Conservation (phyloP, 2,797 vertebrate genomes). For the Epinephelus awoara region DNA sequence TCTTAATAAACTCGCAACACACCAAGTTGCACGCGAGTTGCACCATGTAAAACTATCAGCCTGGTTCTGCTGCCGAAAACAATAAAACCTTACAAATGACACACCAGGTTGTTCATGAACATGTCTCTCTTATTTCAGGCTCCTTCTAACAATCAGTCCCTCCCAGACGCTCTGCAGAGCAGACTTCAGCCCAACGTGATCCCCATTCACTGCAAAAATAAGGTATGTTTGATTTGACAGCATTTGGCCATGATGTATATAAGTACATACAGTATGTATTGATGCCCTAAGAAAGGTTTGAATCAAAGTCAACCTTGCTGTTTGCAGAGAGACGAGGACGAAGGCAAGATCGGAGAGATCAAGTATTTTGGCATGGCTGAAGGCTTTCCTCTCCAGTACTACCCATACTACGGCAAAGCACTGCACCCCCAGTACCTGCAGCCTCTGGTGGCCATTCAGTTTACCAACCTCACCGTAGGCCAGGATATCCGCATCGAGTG, state of each 20-base stretch:
- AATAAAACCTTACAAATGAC: neutral
- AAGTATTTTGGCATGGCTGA: slow-evolving; percentile 88
- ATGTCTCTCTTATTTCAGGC: slow-evolving; percentile 79
- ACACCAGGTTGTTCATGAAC: slow-evolving; percentile 7
- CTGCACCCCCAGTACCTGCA: slow-evolving; percentile 94
- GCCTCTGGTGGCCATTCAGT: slow-evolving; percentile 95
- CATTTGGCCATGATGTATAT: neutral
- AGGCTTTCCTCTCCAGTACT: slow-evolving; percentile 96
- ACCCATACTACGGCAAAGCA: slow-evolving; percentile 95
- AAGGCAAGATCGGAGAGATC: slow-evolving; percentile 82
- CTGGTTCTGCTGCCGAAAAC: neutral
- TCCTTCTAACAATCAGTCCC: slow-evolving; percentile 77
- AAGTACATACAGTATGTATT: neutral
- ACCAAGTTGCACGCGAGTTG: neutral
- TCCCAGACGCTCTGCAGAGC: slow-evolving; percentile 70
- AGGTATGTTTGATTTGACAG: slow-evolving; percentile 81
- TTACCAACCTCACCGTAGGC: slow-evolving; percentile 89
- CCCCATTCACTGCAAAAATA: slow-evolving; percentile 91
- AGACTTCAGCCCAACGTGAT: slow-evolving; percentile 82
- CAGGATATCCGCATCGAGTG: slow-evolving; percentile 93
- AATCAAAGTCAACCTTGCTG: neutral
- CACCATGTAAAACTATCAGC: neutral
- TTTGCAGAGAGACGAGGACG: slow-evolving; percentile 90
- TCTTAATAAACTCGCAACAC: too few relatives aligned
- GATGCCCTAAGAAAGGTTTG: neutral